Base-by-base conservation (phyloP, 2,888 invertebrate genomes). In the Corbicula japonica region DNA sequence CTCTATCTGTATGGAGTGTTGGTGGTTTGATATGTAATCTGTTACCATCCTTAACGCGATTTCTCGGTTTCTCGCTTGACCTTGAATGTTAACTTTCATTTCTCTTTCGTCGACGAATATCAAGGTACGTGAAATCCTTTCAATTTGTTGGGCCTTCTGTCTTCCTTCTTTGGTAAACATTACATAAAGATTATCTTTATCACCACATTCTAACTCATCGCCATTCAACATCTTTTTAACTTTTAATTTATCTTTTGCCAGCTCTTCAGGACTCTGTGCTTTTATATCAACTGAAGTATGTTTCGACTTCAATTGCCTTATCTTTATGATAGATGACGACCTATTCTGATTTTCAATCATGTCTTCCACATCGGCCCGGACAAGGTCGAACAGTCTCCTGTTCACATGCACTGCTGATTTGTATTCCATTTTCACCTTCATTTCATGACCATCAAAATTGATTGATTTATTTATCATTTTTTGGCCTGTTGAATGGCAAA, bases 81-180 rank as follows among this genome's bases (percentile, higher is more conserved):
- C 89, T 30, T 84, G 78, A 1, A 89, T 62, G 0, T 69, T 54
- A 12, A 88, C 34, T 5, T 80, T 73, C 71, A 81, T 72, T n/a
- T 54, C 72, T 46, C 86, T 79, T 10, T 78, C 63, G 68, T 88
- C 87, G 21, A 72, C 34, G 15, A 60, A 58, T 26, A 88, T 84
- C 10, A 71, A 28, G 21, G 83, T 71, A 10, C 62, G 41, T 1
- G 76, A 75, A 21, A 66, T 41, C 52, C 70, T 72, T 61, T 84
- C 80, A 4, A 88, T 71, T 2, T 58, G 58, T 34, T 80, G 60
- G 6, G 87, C 28, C 15, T 66, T 54, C 48, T 71, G 28, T 41
- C 71, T 62, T 0, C 86, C 88, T 48, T 83, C 72, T 54, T 58
- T 48, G 5, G 83, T 80, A 58, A 86, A 87, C 2, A 88, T 34